Evolutionary conservation across 2,888 invertebrate species (phyloP), one percentile per base, ranked within the genome.

Genomic region (Megalurothrips usitatus): DNA sequence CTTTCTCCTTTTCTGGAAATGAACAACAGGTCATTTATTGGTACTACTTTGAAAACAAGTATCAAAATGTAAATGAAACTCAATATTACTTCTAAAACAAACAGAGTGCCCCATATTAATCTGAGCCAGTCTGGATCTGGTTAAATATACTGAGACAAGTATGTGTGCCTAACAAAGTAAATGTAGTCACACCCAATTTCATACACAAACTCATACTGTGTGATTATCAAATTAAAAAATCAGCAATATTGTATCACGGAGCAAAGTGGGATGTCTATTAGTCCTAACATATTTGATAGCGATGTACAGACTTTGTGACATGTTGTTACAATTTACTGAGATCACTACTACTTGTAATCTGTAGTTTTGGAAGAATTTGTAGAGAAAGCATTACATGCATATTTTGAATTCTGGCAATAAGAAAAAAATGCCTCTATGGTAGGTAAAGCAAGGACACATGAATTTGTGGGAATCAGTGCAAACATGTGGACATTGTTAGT

Each of bases 1-100:
- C 92, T 87, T 95, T 95, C 88, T 96, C 96, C 87, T 94, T 94
- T 84, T 94, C 93, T 89, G 90, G 87, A 88, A 75, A 75, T 26
- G 68, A 75, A 75, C 12, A 75, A 75, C 23, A 75, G 26, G 26
- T 75, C 58, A 58, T 58, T 58, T 58, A 6, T n/a, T 58, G n/a
- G n/a, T 4, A n/a, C n/a, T 58, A 17, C 58, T 58, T 58, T 58
- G 58, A n/a, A 14, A 6, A 58, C 8, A 58, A 58, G 14, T 58
- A 43, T 43, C 34, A 43, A 43, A 43, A 43, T 43, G 6, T 43
- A 43, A 43, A 43, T 6, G 34, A 43, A 43, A 43, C 34, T 43
- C 34, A 43, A 6, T 43, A 43, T 4, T 2, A 43, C 34, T 43
- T 43, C 34, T 43, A 43, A 43, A 43, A 43, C 34, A 43, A 43